Base-by-base conservation (phyloP, 2,113 vertebrate species). In the Heteronetta atricapilla region DNA sequence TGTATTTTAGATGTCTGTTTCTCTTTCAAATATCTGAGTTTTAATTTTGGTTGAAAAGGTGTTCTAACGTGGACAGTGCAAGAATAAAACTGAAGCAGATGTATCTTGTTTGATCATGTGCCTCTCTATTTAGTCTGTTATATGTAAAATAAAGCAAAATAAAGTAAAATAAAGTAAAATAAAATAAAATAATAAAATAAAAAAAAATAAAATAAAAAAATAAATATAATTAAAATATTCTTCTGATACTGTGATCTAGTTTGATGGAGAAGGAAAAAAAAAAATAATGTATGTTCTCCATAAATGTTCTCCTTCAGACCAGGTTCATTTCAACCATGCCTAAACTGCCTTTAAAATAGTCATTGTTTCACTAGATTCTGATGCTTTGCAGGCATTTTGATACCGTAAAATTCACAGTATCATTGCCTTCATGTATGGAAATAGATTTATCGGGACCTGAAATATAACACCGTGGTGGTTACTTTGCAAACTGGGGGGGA, bases 391-490 rank as follows among this genome's bases (percentile, higher is more conserved):
- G 50, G 12, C 8, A 10, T 66, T 56, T 44, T 78, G 8, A 42
- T 52, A 31, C 5, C 2, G 44, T 68, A 19, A 10, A 60, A 48
- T 48, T 21, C 46, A 48, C 10, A 10, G 4, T 21, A 52, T 34
- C 23, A 50, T 29, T 28, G 5, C 5, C 58, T 29, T 1, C 9
- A 44, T 42, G 8, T 74, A 6, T 59, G 15, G 18, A 72, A 73
- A 59, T 1, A 3, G 12, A 11, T 69, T 11, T 68, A 40, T 18
- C 16, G 68, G 13, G 16, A 56, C 40, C 5, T 55, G 6, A 77
- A 80, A 34, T 50, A 59, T 11, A 55, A 31, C n/a, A 23, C 19
- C 28, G 7, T 8, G 6, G 0, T 8, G 34, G n/a, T n/a, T n/a
- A n/a, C n/a, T n/a, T n/a, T n/a, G n/a, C n/a, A n/a, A n/a, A n/a